A percentile compares a stretch with the other conserved stretches of the same genome.
Evolutionary conservation across 2,797 vertebrate species (phyloP).

Genomic region (Phoebastria nigripes): DNA sequence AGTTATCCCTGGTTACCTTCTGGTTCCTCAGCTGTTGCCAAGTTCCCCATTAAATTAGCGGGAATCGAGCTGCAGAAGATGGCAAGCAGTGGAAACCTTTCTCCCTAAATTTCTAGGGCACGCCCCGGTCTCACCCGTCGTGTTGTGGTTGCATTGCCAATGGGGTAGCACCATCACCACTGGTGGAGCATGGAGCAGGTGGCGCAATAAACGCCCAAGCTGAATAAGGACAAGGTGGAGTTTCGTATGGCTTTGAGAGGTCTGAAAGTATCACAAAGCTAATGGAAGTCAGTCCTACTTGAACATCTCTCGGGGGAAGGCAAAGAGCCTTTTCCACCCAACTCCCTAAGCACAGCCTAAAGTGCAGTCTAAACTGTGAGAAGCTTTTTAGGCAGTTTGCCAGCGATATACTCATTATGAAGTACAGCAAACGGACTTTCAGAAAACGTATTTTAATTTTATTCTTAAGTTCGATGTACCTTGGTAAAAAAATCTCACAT

Average conservation of each 20-base stretch:
- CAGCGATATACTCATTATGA: neutral
- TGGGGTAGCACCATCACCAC: neutral
- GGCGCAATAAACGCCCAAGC: neutral
- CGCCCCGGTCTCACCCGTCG: rapidly evolving
- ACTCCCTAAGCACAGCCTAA: neutral
- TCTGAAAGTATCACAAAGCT: neutral
- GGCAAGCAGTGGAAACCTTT: neutral
- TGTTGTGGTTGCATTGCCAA: rapidly evolving
- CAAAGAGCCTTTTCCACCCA: neutral
- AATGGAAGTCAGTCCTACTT: neutral
- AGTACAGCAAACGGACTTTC: neutral
- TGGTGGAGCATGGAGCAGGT: neutral
- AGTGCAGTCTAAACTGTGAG: neutral
- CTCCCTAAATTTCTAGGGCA: neutral
- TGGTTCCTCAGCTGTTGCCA: neutral
- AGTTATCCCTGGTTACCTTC: neutral
- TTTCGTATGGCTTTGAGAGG: neutral
- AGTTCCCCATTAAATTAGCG: neutral
- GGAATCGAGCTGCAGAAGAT: neutral
- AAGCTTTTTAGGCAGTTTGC: neutral
- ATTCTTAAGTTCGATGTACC: neutral
- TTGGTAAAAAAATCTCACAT: neutral
- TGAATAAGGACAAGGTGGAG: neutral
- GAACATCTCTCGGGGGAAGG: neutral
- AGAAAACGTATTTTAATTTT: neutral